phyloP scores from a whole-genome alignment of 2,797 vertebrate species.

The Eidolon dupreanum region DNA sequence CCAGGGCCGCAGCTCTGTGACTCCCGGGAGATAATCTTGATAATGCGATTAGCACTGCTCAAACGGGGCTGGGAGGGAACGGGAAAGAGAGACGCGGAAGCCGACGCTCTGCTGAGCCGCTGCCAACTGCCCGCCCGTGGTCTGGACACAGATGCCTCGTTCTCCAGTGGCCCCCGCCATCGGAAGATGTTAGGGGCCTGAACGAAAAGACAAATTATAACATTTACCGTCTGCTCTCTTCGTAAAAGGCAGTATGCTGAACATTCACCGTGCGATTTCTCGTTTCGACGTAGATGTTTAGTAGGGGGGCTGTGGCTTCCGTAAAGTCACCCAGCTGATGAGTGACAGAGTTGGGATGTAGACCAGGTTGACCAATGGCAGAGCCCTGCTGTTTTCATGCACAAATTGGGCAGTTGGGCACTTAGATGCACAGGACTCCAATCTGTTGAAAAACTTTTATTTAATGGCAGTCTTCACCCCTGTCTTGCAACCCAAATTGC shows the following conservation, averaged over 20 bases:
- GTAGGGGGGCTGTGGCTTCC: neutral
- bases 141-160: neutral
- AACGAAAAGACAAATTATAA: fast-evolving
- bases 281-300: neutral
- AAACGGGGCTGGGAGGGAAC: neutral
- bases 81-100: fast-evolving
- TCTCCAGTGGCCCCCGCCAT: fast-evolving
- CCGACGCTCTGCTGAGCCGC: neutral
- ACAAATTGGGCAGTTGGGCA: fast-evolving
- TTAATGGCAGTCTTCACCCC: neutral
- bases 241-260: fast-evolving
- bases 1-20: constrained; percentile 51
- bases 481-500: neutral
- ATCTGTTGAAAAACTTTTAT: neutral
- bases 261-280: fast-evolving
- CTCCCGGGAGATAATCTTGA: constrained; percentile 65
- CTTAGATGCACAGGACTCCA: too few relatives aligned
- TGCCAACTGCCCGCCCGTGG: neutral
- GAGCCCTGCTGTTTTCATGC: neutral
- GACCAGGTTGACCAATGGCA: neutral
- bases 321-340: neutral
- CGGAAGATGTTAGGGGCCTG: neutral
- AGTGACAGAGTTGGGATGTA: neutral
- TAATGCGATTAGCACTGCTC: constrained; percentile 71
- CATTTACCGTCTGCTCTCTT: fast-evolving